Evolutionary conservation across 2,888 invertebrate species (phyloP), one percentile per base, ranked within the genome.

Genomic region (Zygogramma bicolorata): DNA sequence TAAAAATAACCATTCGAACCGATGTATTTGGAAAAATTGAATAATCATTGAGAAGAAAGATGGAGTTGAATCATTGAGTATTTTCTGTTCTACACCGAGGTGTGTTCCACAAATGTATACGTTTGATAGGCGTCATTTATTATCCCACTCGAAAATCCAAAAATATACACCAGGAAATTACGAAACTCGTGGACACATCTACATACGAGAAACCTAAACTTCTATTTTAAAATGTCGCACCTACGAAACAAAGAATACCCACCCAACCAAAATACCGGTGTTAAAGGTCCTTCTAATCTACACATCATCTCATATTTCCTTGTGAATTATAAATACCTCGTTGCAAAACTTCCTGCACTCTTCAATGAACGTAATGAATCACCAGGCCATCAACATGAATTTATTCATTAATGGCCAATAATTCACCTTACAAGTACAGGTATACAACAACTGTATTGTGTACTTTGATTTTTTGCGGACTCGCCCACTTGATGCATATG

Each of bases 281-380:
- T 22, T n/a, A n/a, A 27, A 53, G 53, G 53, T 53, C 53, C 25
- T 53, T 5, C 53, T n/a, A 53, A 53, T 53, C 53, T 25, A 53
- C 53, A 53, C 27, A 53, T 53, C 25, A 53, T 53, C 53, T 53
- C 53, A 27, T n/a, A 15, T 53, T 53, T 53, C 53, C 53, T 53
- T 53, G n/a, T 53, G 53, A 53, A 53, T 53, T 53, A 53, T 53
- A 27, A 53, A n/a, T 53, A 13, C 53, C 49, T 15, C 53, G 15
- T 53, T 53, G 53, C 53, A 27, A 53, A 53, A 53, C 53, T 53
- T 53, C 53, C 53, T 53, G 13, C 13, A 53, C n/a, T 53, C 53
- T 53, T 53, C n/a, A 53, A 53, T 53, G 53, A 53, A 53, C 53
- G 53, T 53, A 27, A 53, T 53, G 53, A 53, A 53, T 53, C 53